Conservation (phyloP, 2,797 vertebrate species). For the Smutsia temminckii region DNA sequence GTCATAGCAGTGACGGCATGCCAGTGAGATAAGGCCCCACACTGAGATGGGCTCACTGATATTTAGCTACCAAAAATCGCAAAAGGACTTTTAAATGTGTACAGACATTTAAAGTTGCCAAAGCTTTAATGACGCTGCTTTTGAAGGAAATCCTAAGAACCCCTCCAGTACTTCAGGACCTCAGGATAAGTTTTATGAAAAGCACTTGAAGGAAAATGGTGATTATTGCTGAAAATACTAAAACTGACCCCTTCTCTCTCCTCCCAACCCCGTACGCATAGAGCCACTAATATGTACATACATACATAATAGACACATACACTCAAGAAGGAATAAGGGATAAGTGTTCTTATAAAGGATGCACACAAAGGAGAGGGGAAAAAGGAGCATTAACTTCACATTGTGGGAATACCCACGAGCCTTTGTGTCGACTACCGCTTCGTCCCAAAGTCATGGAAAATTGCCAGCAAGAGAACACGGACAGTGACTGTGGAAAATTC, state of each 20-base stretch:
- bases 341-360: not conserved
- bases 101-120: not conserved
- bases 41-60: not conserved
- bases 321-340: not conserved
- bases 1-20: slow-evolving; percentile 14
- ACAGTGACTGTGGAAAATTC: not conserved
- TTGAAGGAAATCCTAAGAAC: not conserved
- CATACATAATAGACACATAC: not conserved
- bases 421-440: not conserved
- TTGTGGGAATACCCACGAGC: not conserved
- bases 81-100: not conserved
- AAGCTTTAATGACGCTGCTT: not conserved
- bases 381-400: not conserved
- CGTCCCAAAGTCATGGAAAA: not conserved
- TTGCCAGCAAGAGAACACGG: not conserved
- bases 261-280: not conserved
- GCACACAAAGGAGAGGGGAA: not conserved
- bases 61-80: not conserved
- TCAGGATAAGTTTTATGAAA: not conserved
- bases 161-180: not conserved
- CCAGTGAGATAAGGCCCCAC: not conserved
- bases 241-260: not conserved
- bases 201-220: not conserved
- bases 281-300: not conserved
- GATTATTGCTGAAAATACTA: not conserved